A percentile compares a stretch with the other conserved stretches of the same genome.
phyloP scores from a whole-genome alignment of 2,113 vertebrate genomes.

The Amblyopsis rosae region DNA sequence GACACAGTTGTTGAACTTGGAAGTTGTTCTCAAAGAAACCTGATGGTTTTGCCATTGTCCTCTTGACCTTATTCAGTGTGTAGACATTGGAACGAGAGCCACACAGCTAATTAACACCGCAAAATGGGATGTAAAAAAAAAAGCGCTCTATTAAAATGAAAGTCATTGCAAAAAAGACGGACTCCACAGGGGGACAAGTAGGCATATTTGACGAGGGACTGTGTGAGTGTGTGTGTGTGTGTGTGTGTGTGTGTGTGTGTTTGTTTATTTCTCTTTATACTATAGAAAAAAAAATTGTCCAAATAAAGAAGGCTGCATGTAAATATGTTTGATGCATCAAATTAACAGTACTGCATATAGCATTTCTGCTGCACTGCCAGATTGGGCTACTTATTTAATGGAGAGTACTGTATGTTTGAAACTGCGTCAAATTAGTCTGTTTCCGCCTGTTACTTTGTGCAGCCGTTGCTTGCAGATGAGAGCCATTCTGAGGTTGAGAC shows the following conservation, averaged over 20 bases:
- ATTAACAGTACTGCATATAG: too few species aligned
- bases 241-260: not conserved
- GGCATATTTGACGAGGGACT: conserved; percentile 29
- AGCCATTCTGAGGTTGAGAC: too few species aligned
- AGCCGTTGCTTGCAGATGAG: too few species aligned
- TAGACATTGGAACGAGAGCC: conserved; percentile 46
- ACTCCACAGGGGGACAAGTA: conserved; percentile 22
- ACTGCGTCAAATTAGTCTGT: too few species aligned
- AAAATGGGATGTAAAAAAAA: conserved; percentile 64
- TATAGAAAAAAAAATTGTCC: too few species aligned
- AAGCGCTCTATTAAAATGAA: conserved; percentile 66
- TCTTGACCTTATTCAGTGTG: conserved; percentile 58
- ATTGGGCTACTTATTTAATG: too few species aligned
- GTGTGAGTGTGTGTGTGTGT: not conserved
- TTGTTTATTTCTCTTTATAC: too few species aligned
- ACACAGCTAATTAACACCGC: conserved; percentile 62
- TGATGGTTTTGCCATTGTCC: conserved; percentile 62
- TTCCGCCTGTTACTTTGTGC: too few species aligned
- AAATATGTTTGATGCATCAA: too few species aligned
- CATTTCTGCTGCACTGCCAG: too few species aligned
- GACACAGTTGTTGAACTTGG: conserved; percentile 19
- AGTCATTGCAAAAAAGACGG: conserved; percentile 50
- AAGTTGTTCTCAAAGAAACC: conserved; percentile 43
- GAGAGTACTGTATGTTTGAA: too few species aligned
- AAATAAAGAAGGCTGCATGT: too few species aligned